Evolutionary conservation across 1,140 invertebrate genomes (phyloP), one percentile per base, ranked within the genome.

Genomic region (Euwallacea similis): DNA sequence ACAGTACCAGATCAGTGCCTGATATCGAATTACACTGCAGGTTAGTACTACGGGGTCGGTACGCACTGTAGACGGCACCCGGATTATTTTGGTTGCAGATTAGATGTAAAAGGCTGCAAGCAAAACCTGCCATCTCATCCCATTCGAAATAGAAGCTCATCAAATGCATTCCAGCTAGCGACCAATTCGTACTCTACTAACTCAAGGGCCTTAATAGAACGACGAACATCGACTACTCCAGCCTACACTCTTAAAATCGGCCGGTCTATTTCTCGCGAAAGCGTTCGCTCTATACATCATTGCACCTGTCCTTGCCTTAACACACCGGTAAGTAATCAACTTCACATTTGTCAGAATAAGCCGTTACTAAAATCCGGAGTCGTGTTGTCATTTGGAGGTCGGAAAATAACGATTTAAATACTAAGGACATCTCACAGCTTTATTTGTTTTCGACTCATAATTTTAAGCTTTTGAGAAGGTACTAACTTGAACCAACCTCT

Each of bases 1-100:
- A 86, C 59, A 88, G 89, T n/a, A 88, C 91, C 9, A 87, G 92
- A 78, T 93, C 91, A 72, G 93, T 95, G 73, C 93, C 93, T 11
- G 93, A 95, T 80, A 93, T 96, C 76, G 93, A 95, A 83, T 84
- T 95, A 66, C 92, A 95, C 82, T 93, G 91, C 81, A 84, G 89
- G 75, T 84, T 33, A 33, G 21, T 33, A 33, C 21, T 33, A 33
- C 4, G 21, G 4, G 21, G 21, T 4, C 21, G 21, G 21, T 33
- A 4, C 21, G 4, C 21, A 33, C 21, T 33, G 21, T 33, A 33
- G 21, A 33, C 4, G 21, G 21, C 21, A 33, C 21, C 21, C 4
- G 21, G 21, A 33, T 33, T 33, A 33, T 33, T 33, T 33, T 33
- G 21, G 21, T 58, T 70, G 79, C 85, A 80, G 85, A 83, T 70